Evolutionary conservation across 2,113 vertebrate species (phyloP), one percentile per base, ranked within the genome.

Genomic region (Genyomyrus donnyi): DNA sequence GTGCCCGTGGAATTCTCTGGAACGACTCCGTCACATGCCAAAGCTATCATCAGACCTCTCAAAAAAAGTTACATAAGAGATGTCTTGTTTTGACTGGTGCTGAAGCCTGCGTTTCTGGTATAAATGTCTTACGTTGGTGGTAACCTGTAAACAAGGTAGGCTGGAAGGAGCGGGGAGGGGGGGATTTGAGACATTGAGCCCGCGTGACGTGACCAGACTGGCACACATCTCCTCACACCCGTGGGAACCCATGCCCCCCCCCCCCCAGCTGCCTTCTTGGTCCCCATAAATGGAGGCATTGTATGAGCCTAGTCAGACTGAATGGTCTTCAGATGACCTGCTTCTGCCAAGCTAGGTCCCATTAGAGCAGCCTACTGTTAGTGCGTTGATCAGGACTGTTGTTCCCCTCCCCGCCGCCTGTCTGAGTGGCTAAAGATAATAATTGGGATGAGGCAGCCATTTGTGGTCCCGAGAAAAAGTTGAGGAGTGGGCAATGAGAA

Each of bases 201-300:
- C 89, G 90, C 49, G 93, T 88, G 90, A 90, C 91, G 49, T 53
- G 49, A 56, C 48, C 85, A 39, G 92, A 94, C 93, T 94, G 94
- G 95, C 95, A 94, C 93, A 94, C 93, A 96, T 96, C 96, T 94
- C 94, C 94, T 91, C 91, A 90, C 90, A 91, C 90, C 92, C 93
- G 91, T 95, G 93, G 92, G 93, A 95, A 95, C 94, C 93, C 90
- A 91, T 93, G 92, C 90, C 94, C 95, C 91, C 91, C 89, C 91
- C 92, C 92, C 91, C 93, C 90, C 90, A 89, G 91, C 7, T 17
- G 45, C 56, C n/a, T 5, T 42, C 90, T 93, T 89, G 88, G 31
- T 49, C 74, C 92, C 92, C 90, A 96, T 95, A 96, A 85, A 94
- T 95, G 94, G 91, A 90, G 90, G 90, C 95, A 94, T 96, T 96